Base-by-base conservation (phyloP, 2,113 vertebrate species). In the Podarcis muralis region DNA sequence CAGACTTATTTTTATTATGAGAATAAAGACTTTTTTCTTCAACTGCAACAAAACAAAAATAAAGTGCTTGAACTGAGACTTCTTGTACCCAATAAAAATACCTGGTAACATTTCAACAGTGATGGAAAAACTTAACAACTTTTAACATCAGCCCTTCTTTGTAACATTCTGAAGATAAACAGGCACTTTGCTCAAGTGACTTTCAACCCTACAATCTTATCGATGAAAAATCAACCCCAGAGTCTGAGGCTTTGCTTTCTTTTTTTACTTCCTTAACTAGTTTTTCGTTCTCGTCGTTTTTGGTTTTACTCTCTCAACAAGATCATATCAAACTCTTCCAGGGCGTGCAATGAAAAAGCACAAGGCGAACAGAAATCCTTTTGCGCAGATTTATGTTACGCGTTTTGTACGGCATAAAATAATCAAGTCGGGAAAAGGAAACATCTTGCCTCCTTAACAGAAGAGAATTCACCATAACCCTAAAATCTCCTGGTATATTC, bases 1-100 rank as follows among this genome's bases (percentile, higher is more conserved):
- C 97, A 97, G 98, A 98, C 98, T 98, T 99, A 99, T 99, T 99
- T 99, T 99, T 99, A 99, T 99, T 98, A 99, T 97, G 97, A 98
- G 97, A 98, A 98, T 97, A 98, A 97, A 98, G 97, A 98, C 98
- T 97, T 90, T 96, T 96, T 97, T 96, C 96, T 97, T 97, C 95
- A 94, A 96, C 98, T 95, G 95, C 95, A 93, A 94, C 95, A 87
- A 79, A 85, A 78, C 32, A 72, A 65, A 23, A 83, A 89, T 95
- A 90, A 96, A 95, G 94, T 91, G 95, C 95, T 96, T 94, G 95
- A 95, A 96, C 96, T 95, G 91, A 94, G 87, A 96, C 96, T 96
- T 96, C 95, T 96, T 93, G 30, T 86, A 87, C 69, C 68, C 5
- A 69, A 13, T 90, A 90, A 91, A 90, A 91, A 91, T 71, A 92